Percentiles rank a stretch among this genome's conserved stretches.
Conservation (phyloP, 2,797 vertebrate species). For the Novumbra hubbsi region DNA sequence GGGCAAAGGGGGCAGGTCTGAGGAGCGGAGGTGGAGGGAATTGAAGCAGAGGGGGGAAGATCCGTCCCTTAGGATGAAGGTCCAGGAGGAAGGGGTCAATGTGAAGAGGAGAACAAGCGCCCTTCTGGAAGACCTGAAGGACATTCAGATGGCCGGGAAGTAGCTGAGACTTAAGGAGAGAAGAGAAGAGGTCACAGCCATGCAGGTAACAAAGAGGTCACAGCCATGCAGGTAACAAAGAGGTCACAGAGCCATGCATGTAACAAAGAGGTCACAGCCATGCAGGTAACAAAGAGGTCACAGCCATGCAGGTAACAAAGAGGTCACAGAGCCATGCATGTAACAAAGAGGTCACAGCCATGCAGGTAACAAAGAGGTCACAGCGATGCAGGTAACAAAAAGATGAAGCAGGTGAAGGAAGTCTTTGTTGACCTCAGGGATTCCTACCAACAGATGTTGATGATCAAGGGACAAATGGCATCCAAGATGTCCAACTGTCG, state of each 20-base stretch:
- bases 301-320: constrained; percentile 74
- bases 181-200: constrained; percentile 74
- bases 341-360: constrained; percentile 65
- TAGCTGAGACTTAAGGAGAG: constrained; percentile 80
- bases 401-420: constrained; percentile 66
- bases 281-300: constrained; percentile 80
- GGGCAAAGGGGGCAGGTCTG: constrained; percentile 5
- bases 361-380: constrained; percentile 81
- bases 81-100: constrained; percentile 25
- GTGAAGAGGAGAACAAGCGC: constrained; percentile 50
- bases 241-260: no score
- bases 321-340: no score
- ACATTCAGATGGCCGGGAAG: constrained; percentile 68
- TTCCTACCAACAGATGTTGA: constrained; percentile 54
- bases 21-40: constrained; percentile 6
- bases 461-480: constrained; percentile 51
- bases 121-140: constrained; percentile 74
- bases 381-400: no score
- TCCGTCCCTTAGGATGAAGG: constrained; percentile 14
- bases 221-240: constrained; percentile 74
- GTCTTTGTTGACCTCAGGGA: constrained; percentile 62
- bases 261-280: constrained; percentile 65
- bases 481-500: constrained; percentile 55
- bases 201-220: constrained; percentile 79
- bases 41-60: constrained; percentile 15